phyloP scores from a whole-genome alignment of 2,797 vertebrate species.

The Karalla daura region DNA sequence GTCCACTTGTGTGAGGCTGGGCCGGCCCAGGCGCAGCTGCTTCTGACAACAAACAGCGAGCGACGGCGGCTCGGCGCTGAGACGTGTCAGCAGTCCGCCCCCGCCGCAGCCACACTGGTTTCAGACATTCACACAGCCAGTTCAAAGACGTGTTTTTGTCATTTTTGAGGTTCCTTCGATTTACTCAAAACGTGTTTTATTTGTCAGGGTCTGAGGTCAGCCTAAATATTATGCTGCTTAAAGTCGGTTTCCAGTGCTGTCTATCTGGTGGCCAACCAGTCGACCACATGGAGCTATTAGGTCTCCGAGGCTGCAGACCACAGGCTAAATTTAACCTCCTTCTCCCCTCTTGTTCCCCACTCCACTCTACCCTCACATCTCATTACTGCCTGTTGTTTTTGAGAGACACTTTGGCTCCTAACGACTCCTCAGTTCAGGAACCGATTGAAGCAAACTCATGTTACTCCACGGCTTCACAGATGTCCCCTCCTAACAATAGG shows the following conservation, averaged over 20 bases:
- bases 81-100: background rate
- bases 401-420: constrained; percentile 41
- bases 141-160: constrained; percentile 47
- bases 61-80: background rate
- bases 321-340: constrained; percentile 75
- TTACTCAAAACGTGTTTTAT: constrained; percentile 64
- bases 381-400: constrained; percentile 69
- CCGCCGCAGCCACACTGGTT: background rate
- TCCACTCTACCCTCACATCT: constrained; percentile 60
- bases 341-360: constrained; percentile 51
- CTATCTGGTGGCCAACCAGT: constrained; percentile 63
- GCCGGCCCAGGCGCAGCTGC: background rate
- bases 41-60: background rate
- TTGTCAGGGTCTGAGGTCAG: constrained; percentile 66
- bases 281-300: constrained; percentile 71
- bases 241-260: constrained; percentile 60
- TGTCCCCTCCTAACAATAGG: constrained; percentile 7
- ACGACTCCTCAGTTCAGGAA: constrained; percentile 23
- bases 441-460: constrained; percentile 16
- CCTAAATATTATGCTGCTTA: constrained; percentile 67
- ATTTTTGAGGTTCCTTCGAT: constrained; percentile 53
- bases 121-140: constrained; percentile 8
- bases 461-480: constrained; percentile 13
- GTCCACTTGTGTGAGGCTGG: constrained; percentile 10
- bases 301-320: constrained; percentile 60